phyloP scores from a whole-genome alignment of 2,888 invertebrate genomes.

The Diploptera punctata region DNA sequence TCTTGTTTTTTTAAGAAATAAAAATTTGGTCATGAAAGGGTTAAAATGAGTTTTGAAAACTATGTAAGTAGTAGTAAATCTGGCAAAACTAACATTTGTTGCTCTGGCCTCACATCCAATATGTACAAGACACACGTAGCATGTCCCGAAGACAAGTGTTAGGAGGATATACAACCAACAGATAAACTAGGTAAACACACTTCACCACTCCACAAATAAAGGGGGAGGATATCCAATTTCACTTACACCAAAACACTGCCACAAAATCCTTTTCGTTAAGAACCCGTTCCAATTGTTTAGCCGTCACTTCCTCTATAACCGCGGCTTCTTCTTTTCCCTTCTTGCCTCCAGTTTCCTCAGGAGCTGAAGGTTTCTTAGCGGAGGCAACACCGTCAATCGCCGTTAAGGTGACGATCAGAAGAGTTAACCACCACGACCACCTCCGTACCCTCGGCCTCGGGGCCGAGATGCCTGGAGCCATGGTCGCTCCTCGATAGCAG shows the following conservation, averaged over 20 bases:
- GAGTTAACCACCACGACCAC: constrained; percentile 38
- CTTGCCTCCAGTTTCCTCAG: neutral
- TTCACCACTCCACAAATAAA: neutral
- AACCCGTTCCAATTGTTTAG: constrained; percentile 89
- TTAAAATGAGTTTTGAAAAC: too few relatives aligned
- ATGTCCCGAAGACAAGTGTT: too few relatives aligned
- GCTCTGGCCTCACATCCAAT: too few relatives aligned
- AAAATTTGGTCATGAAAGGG: too few relatives aligned
- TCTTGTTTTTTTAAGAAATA: too few relatives aligned
- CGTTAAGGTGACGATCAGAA: constrained; percentile 31
- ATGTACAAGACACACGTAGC: too few relatives aligned
- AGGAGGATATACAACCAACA: neutral
- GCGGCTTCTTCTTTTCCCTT: constrained; percentile 60
- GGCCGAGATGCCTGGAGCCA: constrained; percentile 33
- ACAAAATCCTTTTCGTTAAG: constrained; percentile 92
- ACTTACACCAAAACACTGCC: constrained; percentile 97
- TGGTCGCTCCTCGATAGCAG: constrained; percentile 27
- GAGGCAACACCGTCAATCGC: constrained; percentile 52
- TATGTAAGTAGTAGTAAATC: too few relatives aligned
- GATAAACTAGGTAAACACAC: neutral
- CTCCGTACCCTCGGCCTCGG: constrained; percentile 29
- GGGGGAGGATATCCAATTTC: constrained; percentile 44
- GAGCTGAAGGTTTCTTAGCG: constrained; percentile 51
- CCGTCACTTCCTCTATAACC: constrained; percentile 92
- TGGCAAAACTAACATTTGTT: too few relatives aligned